Evolutionary conservation across 2,113 vertebrate genomes (phyloP).

Genomic region (Apeltes quadracus): DNA sequence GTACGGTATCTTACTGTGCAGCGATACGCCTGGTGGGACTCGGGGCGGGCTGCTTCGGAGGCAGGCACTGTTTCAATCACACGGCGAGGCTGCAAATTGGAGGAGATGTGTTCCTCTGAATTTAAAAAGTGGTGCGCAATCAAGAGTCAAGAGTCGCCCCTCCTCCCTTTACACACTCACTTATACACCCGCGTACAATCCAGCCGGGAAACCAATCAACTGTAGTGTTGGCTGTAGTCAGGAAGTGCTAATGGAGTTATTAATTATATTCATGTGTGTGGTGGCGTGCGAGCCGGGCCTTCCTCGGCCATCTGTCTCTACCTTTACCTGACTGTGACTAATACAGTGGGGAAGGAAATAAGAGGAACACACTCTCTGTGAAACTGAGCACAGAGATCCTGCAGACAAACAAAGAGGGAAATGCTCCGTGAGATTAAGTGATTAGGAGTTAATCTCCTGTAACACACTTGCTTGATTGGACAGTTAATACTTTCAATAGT

Average conservation of each 20-base stretch:
- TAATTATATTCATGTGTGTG: slow-evolving; percentile 76
- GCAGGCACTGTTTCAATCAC: slow-evolving; percentile 71
- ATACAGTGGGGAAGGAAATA: slow-evolving; percentile 26
- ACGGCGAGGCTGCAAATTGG: slow-evolving; percentile 51
- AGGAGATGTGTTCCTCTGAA: slow-evolving; percentile 69
- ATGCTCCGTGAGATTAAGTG: slow-evolving; percentile 6
- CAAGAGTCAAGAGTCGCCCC: slow-evolving; percentile 45
- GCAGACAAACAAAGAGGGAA: slow-evolving; percentile 12
- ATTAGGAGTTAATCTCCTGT: slow-evolving; percentile 8
- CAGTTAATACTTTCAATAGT: background rate
- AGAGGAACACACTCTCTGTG: slow-evolving; percentile 17
- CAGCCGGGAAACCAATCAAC: slow-evolving; percentile 56
- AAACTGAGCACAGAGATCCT: slow-evolving; percentile 3
- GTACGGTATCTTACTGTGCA: slow-evolving; percentile 61
- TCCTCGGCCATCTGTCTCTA: slow-evolving; percentile 55
- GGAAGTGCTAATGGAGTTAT: slow-evolving; percentile 75
- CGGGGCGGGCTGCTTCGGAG: slow-evolving; percentile 44
- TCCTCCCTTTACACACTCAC: slow-evolving; percentile 19
- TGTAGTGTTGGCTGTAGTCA: slow-evolving; percentile 53
- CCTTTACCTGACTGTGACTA: slow-evolving; percentile 43
- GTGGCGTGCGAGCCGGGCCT: slow-evolving; percentile 53
- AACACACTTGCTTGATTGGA: slow-evolving; percentile 20
- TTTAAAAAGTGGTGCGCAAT: slow-evolving; percentile 67
- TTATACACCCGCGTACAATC: slow-evolving; percentile 25
- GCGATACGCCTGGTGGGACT: slow-evolving; percentile 62